Conservation (phyloP, 1,140 invertebrate species). For the Sminthurides bifidus region DNA sequence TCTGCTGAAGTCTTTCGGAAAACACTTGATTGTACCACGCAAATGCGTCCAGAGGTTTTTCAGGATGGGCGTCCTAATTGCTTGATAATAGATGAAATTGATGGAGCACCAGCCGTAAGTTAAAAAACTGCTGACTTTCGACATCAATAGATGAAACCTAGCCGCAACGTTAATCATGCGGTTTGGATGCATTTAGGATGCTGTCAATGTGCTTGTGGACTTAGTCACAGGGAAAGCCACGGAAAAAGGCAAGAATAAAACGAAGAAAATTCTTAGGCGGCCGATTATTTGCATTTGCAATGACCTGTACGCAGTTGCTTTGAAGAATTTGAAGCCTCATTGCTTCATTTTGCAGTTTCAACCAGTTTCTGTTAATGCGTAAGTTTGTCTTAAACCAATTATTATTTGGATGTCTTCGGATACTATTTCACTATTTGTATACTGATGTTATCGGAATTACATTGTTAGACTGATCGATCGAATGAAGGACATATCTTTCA, state of each 20-base stretch:
- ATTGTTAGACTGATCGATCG: slow-evolving; percentile 48
- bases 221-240: slow-evolving; percentile 54
- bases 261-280: slow-evolving; percentile 50
- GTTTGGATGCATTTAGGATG: slow-evolving; percentile 43
- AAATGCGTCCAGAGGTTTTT: slow-evolving; percentile 78
- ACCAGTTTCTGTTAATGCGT: slow-evolving; percentile 46
- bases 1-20: slow-evolving; percentile 66
- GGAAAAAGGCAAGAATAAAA: slow-evolving; percentile 43
- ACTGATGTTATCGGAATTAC: not conserved
- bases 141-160: not conserved
- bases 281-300: slow-evolving; percentile 97
- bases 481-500: slow-evolving; percentile 52
- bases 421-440: slow-evolving; percentile 6
- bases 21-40: slow-evolving; percentile 71
- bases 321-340: slow-evolving; percentile 58
- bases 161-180: not conserved
- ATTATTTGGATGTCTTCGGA: too few species aligned
- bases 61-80: slow-evolving; percentile 76
- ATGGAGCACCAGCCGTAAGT: slow-evolving; percentile 63
- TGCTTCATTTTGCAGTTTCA: slow-evolving; percentile 65
- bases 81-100: slow-evolving; percentile 92
- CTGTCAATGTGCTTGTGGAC: slow-evolving; percentile 75
- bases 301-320: slow-evolving; percentile 74
- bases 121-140: slow-evolving; percentile 11
- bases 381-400: too few species aligned